Base-by-base conservation (phyloP, 1,140 invertebrate species). In the Caenorhabditis briggsae region DNA sequence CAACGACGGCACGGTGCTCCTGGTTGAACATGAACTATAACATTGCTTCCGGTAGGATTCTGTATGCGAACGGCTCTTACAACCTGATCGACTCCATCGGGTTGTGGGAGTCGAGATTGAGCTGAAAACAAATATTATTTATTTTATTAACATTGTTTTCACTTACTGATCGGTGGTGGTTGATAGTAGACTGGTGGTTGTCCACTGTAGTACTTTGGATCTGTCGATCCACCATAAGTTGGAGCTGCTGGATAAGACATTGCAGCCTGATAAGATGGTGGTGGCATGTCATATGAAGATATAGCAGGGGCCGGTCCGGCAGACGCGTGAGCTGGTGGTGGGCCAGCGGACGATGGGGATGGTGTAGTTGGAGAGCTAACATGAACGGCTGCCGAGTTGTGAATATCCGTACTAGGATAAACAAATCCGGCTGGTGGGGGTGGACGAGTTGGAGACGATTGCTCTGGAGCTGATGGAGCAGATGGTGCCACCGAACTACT, bases 191-290 rank as follows among this genome's bases (percentile, higher is more conserved):
- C 59, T 43, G 82, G 43, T 23, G 23, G 59, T 56, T 55, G 55
- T 78, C 70, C 70, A 78, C 16, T 23, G 12, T 74, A 53, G 48
- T 86, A 41, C 70, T 89, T 88, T 41, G 89, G 82, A 23, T 59
- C 53, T 53, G 23, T 82, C 18, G 59, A 64, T 23, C 89, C 87
- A 23, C 58, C 55, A 59, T 90, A 89, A 12, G 89, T 86, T 23
- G 85, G 85, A 23, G 61, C 83, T 18, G 82, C 53, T 70, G 88
- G 89, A 83, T 83, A 89, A 70, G 82, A 58, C 50, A 86, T 78
- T 2, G 88, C 88, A 46, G 88, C 83, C n/a, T 89, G 82, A 20
- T 89, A 89, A 6, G 87, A 82, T 53, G 89, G 89, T 43, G 89
- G 89, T 16, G 88, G 56, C 18, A 74, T 65, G 82, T 58, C 50